Percentiles rank a stretch among this genome's conserved stretches.
These are phyloP conservation scores for Brachypalpus laphriformis DNA, from an alignment of 2,888 invertebrate species.

Conservation along the genomic window DNA sequence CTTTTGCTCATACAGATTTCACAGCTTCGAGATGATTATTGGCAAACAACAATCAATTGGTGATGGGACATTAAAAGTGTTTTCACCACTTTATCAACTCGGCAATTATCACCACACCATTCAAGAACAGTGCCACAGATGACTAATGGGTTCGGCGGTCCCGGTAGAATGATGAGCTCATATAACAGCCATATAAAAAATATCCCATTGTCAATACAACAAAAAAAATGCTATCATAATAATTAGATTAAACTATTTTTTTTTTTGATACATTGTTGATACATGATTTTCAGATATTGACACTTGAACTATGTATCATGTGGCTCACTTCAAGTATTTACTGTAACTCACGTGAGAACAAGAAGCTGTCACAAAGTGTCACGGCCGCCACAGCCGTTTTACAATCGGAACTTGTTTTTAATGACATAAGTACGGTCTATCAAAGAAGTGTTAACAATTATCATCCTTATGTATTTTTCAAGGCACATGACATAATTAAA, in stretches of 20 bases:
- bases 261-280: constrained; percentile 11
- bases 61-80: constrained; percentile 29
- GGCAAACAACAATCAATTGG: constrained; percentile 49
- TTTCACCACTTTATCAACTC: constrained; percentile 35
- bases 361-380: constrained; percentile 14
- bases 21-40: constrained; percentile 44
- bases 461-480: neutral
- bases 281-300: constrained; percentile 10
- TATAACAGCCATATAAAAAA: constrained; percentile 1
- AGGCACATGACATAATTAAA: neutral
- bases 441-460: neutral
- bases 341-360: constrained; percentile 9
- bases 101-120: constrained; percentile 31
- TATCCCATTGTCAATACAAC: neutral
- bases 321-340: constrained; percentile 5
- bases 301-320: constrained; percentile 30
- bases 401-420: neutral
- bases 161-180: constrained; percentile 36
- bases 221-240: constrained; percentile 7
- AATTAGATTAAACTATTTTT: constrained; percentile 25
- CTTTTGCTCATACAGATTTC: neutral
- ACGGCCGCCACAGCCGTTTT: neutral
- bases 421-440: neutral
- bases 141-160: neutral
- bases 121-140: neutral